Evolutionary conservation across 2,797 vertebrate genomes (phyloP), one percentile per base, ranked within the genome.

Genomic region (Numenius phaeopus): DNA sequence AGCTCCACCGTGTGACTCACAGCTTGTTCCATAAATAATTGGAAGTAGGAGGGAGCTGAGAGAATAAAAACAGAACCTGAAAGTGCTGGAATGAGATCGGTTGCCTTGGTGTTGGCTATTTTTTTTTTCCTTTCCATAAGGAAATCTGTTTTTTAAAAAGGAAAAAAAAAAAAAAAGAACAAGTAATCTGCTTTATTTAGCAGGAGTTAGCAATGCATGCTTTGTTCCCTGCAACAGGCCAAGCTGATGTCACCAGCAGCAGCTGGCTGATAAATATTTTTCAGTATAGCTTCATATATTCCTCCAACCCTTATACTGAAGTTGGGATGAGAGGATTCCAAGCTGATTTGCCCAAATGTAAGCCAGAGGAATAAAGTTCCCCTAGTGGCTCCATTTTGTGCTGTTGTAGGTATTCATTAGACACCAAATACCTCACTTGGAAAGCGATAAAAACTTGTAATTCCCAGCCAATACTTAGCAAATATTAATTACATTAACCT

Each of bases 51-150:
- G 76, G 78, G 80, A 95, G 82, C 66, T 7, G 71, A 97, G 62
- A 83, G 71, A 96, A 97, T 94, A 94, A 96, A 96, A 98, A 96
- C 83, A 90, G 27, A 97, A 98, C 96, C 91, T 95, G 34, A 93
- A 93, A 89, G 47, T 81, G 37, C 34, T 91, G 89, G 67, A 92
- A 94, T 50, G n/a, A 92, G 62, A 87, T 47, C 0, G 13, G 79
- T 86, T 92, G 93, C 87, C 82, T 89, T 76, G 82, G 82, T 40
- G 30, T 83, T 76, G 80, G 37, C 52, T 75, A 29, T 40, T 37
- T 20, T 24, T 80, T 80, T 61, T 57, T 46, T 3, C 10, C 42
- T 81, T 87, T 77, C 50, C 50, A 12, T 73, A 88, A 85, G 75
- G 58, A 80, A 94, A 97, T 77, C 39, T 85, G 55, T 30, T 94